Evolutionary conservation across 2,113 vertebrate species (phyloP).

Genomic region (Candoia aspera): DNA sequence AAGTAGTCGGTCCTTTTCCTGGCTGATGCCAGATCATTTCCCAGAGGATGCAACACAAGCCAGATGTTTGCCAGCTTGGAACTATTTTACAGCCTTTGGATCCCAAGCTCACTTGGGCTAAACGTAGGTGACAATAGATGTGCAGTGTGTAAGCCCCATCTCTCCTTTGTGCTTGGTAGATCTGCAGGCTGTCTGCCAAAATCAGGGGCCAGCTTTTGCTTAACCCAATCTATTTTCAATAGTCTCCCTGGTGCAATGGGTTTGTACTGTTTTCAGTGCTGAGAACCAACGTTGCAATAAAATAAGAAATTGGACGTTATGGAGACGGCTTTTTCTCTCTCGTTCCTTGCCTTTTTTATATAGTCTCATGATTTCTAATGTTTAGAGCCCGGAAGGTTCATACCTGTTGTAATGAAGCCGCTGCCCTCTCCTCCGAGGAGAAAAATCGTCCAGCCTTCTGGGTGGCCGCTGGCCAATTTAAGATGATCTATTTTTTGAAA

Average conservation of each 20-base stretch:
- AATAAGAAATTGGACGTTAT: background rate
- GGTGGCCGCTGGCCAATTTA: background rate
- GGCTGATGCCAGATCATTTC: no score
- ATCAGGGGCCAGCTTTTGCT: background rate
- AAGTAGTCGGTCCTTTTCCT: no score
- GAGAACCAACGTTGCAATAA: background rate
- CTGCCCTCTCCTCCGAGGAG: background rate
- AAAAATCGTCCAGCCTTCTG: background rate
- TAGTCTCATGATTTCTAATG: background rate
- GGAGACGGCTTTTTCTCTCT: background rate
- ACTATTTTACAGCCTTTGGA: no score
- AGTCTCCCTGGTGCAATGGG: conserved; percentile 9
- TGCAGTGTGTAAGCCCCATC: background rate
- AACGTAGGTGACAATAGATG: no score
- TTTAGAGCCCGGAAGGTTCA: background rate
- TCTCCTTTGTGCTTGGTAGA: background rate
- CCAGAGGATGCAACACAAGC: no score
- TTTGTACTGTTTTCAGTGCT: background rate
- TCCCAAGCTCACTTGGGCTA: no score
- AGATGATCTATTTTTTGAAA: background rate
- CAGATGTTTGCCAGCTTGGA: no score
- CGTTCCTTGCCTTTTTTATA: background rate
- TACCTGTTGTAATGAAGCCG: background rate
- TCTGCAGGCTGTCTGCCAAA: background rate
- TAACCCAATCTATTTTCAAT: background rate